Evolutionary conservation across 1,140 invertebrate species (phyloP), one percentile per base, ranked within the genome.

Genomic region (Liolophura sinensis): DNA sequence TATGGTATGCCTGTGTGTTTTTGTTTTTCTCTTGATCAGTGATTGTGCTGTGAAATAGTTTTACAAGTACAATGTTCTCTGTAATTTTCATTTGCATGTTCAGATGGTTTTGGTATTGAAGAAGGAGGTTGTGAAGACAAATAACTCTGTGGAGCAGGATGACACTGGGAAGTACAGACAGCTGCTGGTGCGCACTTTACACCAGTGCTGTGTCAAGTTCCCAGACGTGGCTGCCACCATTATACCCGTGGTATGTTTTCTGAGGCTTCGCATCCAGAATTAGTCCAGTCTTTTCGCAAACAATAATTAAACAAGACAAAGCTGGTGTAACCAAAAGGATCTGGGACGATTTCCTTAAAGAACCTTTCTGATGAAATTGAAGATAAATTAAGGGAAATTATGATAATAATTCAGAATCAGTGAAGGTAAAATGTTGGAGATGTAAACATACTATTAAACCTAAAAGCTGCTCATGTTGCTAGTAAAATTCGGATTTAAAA

Each of bases 151-250:
- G 11, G 95, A 97, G 81, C 94, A 97, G 79, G 97, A 98, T 84
- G 86, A 98, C 80, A 93, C 94, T 46, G 94, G 93, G 40, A 96
- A 95, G 85, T 99, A 99, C 82, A 88, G 96, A 0, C 97, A 99
- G 85, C 87, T 98, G 55, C 87, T 99, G 18, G 97, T 99, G 40
- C 88, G 94, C 65, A 99, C 96, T 12, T 84, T 99, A 63, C 97
- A 99, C 85, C 88, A 92, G 16, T 97, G 95, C 78, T 95, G 93
- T 64, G 94, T 99, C 70, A 98, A 96, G 88, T 99, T 99, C 86
- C 96, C 97, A 3, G 97, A 99, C 85, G 95, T 99, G 60, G 96
- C 96, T 22, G 88, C 88, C 58, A 91, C 91, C 63, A 94, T 99
- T 57, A 96, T 99, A 73, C 96, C 83, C 46, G 93, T 98, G 50